phyloP scores from a whole-genome alignment of 2,797 vertebrate species.

The Acestrorhynchus altus region DNA sequence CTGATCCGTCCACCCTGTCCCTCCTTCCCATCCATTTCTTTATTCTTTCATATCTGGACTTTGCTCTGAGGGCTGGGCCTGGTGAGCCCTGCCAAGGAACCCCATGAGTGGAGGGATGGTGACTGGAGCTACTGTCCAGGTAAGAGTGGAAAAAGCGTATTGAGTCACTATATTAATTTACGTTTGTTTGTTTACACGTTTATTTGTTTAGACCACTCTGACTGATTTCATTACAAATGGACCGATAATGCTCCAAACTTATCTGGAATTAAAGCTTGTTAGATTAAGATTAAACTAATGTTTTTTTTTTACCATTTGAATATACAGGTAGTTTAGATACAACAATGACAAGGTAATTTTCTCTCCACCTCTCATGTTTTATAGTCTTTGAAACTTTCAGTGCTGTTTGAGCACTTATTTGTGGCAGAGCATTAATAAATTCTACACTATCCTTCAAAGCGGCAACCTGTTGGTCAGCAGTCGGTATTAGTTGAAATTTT shows the following conservation, averaged over 20 bases:
- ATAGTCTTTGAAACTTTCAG: not conserved
- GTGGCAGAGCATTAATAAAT: not conserved
- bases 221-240: not conserved
- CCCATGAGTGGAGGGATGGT: constrained; percentile 73
- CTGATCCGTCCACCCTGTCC: constrained; percentile 20
- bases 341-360: not conserved
- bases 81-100: constrained; percentile 29
- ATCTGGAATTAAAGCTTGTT: not conserved
- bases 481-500: not conserved
- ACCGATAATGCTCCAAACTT: not conserved
- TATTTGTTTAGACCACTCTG: too few relatives aligned
- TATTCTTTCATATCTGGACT: constrained; percentile 16
- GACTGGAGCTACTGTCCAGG: constrained; percentile 73
- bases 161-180: not conserved
- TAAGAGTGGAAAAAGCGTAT: constrained; percentile 57
- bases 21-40: constrained; percentile 11
- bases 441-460: not conserved
- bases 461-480: not conserved
- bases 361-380: not conserved
- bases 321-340: not conserved
- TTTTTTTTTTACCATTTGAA: not conserved
- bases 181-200: too few relatives aligned
- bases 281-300: not conserved
- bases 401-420: not conserved
- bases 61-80: constrained; percentile 18